Conservation (phyloP, 2,113 vertebrate genomes). For the Cariama cristata region DNA sequence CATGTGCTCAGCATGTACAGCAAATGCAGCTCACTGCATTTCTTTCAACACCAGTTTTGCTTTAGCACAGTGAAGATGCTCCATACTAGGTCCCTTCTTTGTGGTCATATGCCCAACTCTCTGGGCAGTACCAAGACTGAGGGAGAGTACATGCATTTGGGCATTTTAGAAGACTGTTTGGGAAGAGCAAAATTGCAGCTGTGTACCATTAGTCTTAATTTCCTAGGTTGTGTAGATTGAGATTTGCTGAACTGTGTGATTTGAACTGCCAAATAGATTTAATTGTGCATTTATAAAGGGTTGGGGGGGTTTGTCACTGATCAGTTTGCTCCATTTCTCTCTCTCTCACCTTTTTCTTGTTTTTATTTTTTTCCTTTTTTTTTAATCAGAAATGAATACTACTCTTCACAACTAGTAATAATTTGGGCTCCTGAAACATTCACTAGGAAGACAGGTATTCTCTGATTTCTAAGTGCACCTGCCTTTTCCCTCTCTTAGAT, state of each 20-base stretch:
- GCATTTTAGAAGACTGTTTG: not conserved
- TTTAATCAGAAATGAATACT: not conserved
- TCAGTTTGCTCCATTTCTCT: not conserved
- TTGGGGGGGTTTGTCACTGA: not conserved
- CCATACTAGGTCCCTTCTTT: not conserved
- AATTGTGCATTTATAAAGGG: not conserved
- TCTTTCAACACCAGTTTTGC: not conserved
- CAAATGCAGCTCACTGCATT: not conserved
- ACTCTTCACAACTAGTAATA: not conserved
- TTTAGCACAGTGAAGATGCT: not conserved
- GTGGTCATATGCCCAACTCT: not conserved
- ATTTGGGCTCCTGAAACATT: not conserved
- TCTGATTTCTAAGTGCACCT: not conserved
- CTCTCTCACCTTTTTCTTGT: fast-evolving
- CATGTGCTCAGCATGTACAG: not conserved
- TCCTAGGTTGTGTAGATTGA: not conserved
- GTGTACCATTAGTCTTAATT: not conserved
- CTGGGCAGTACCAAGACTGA: not conserved
- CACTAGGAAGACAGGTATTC: not conserved
- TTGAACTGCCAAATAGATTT: not conserved
- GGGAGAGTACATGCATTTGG: not conserved
- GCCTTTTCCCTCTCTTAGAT: not conserved
- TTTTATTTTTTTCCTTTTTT: not conserved
- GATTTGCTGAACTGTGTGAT: not conserved
- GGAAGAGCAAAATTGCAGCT: not conserved